Evolutionary conservation across 1,140 invertebrate species (phyloP).

Genomic region (Drosophila sechellia): DNA sequence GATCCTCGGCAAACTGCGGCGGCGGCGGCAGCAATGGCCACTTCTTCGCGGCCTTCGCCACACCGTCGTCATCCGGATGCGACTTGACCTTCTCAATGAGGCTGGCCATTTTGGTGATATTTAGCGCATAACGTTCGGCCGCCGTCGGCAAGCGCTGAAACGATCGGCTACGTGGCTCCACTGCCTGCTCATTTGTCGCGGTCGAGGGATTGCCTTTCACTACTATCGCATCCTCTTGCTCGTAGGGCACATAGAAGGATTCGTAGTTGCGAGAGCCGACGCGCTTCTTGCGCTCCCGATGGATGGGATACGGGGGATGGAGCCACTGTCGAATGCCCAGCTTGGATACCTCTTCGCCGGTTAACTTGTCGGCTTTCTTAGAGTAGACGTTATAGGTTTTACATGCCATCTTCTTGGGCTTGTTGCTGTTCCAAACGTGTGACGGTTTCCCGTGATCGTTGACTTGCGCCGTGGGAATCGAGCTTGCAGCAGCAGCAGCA

Average conservation of each 20-base stretch:
- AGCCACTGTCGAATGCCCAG: too few species aligned
- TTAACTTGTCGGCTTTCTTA: neutral
- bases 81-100: neutral
- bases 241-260: neutral
- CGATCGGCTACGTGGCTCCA: neutral
- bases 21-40: neutral
- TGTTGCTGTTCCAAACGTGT: slow-evolving; percentile 6
- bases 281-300: neutral
- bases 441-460: neutral
- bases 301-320: neutral
- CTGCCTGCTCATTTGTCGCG: neutral
- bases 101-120: neutral
- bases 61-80: too few species aligned
- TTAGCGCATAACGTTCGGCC: neutral
- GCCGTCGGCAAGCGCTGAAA: neutral
- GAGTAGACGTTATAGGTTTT: neutral
- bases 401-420: neutral
- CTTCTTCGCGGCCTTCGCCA: neutral
- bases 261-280: neutral
- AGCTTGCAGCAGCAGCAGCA: too few species aligned
- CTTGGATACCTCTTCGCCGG: neutral
- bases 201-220: neutral
- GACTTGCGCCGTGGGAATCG: neutral
- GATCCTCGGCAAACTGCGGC: neutral
- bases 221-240: neutral